Base-by-base conservation (phyloP, 2,113 vertebrate species). In the Chelonoidis abingdonii region DNA sequence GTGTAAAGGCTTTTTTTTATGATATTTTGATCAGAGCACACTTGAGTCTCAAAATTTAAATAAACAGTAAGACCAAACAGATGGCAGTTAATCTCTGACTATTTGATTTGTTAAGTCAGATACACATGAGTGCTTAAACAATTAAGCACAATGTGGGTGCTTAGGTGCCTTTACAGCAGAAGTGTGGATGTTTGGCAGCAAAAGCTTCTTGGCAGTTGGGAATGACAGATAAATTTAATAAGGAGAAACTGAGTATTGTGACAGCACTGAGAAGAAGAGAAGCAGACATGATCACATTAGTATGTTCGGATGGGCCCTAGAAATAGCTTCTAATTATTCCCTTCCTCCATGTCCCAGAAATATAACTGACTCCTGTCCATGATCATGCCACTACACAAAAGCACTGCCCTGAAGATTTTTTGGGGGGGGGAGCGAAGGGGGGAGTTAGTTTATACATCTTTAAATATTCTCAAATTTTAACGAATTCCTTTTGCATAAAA, bases 41-140 rank as follows among this genome's bases (percentile, higher is more conserved):
- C 75, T 80, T 56, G 49, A 54, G 53, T 83, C 78, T 95, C 79
- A n/a, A 95, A 92, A 95, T 92, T 96, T 97, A n/a, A 93, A 94
- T 85, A 95, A 95, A 97, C 82, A 94, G 94, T 90, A 83, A 89
- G 96, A 81, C 81, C 95, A n/a, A n/a, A 93, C 96, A 97, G 93
- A 95, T 96, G 95, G 93, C 47, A 91, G 93, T 93, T 97, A 96
- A 95, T 85, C 81, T 94, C 95, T 78, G 29, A 95, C 83, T 92
- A 97, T 95, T 97, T 95, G 87, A 79, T 95, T 97, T 97, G 86
- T 57, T 97, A 97, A 97, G 91, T 94, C 93, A 53, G 62, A n/a
- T 95, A 94, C 96, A 95, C 87, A 93, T 91, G 76, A 95, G 57
- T 38, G 86, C 94, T 97, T 91, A 97, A 97, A 97, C 83, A 86